Conservation (phyloP, 2,113 vertebrate species). For the Merops nubicus region DNA sequence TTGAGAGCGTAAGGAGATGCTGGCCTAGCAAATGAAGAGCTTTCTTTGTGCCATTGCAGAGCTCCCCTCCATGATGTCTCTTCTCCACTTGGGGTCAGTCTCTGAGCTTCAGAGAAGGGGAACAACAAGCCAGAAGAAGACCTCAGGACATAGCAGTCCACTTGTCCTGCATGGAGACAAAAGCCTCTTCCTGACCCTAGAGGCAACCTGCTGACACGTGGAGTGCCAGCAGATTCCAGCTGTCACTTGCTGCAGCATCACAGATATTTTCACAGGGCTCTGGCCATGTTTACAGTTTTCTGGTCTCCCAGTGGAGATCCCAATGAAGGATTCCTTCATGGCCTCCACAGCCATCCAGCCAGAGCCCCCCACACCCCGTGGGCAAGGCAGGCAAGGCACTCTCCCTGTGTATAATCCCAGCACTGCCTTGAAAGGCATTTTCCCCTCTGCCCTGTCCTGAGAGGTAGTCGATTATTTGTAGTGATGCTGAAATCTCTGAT, state of each 20-base stretch:
- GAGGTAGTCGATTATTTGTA: background rate
- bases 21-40: background rate
- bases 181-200: background rate
- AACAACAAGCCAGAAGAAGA: background rate
- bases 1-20: background rate
- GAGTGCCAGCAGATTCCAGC: background rate
- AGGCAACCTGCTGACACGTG: background rate
- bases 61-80: background rate
- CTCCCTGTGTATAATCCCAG: background rate
- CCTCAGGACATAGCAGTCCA: background rate
- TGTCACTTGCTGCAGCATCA: background rate
- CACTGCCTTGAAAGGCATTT: background rate
- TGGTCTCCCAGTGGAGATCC: background rate
- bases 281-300: background rate
- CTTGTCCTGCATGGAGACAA: background rate
- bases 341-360: background rate
- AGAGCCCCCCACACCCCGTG: fast-evolving
- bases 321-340: background rate
- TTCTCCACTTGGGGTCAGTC: background rate
- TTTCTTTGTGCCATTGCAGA: background rate
- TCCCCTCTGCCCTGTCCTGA: background rate
- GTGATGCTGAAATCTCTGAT: background rate
- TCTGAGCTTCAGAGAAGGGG: background rate
- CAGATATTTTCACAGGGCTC: background rate
- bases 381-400: background rate